Evolutionary conservation across 1,140 invertebrate genomes (phyloP).

Genomic region (Drosophila setifemur): DNA sequence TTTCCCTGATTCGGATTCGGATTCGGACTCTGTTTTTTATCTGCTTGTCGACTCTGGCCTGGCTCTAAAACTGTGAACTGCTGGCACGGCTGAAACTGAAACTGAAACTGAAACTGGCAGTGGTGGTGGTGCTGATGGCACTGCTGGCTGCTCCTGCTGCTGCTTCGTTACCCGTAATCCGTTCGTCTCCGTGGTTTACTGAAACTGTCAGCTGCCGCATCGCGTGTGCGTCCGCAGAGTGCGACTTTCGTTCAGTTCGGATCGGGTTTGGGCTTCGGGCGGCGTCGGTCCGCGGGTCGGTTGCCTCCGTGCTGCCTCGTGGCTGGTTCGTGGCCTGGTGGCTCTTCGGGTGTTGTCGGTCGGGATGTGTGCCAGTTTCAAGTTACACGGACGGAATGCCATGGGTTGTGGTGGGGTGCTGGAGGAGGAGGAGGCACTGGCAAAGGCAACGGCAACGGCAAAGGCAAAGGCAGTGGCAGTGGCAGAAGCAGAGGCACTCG

Average conservation of each 20-base stretch:
- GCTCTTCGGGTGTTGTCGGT: constrained; percentile 9
- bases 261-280: constrained; percentile 23
- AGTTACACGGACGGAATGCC: background rate
- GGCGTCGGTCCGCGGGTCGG: no score
- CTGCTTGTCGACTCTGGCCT: no score
- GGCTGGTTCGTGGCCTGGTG: background rate
- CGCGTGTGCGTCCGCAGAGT: constrained; percentile 70
- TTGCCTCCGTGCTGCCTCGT: background rate
- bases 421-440: no score
- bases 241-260: constrained; percentile 75
- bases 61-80: no score
- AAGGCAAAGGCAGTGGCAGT: no score
- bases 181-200: constrained; percentile 82
- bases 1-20: no score
- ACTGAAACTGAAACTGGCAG: background rate
- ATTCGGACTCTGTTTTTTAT: no score
- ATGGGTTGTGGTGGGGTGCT: no score
- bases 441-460: background rate
- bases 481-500: constrained; percentile 44
- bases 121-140: background rate
- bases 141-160: constrained; percentile 16
- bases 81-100: background rate
- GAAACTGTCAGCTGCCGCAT: constrained; percentile 80
- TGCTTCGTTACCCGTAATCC: constrained; percentile 79
- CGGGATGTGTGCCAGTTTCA: constrained; percentile 62